Percentiles rank a stretch among this genome's conserved stretches.
These are phyloP conservation scores for Rhincodon typus DNA, from an alignment of 2,797 vertebrate genomes.

Conservation along the genomic window DNA sequence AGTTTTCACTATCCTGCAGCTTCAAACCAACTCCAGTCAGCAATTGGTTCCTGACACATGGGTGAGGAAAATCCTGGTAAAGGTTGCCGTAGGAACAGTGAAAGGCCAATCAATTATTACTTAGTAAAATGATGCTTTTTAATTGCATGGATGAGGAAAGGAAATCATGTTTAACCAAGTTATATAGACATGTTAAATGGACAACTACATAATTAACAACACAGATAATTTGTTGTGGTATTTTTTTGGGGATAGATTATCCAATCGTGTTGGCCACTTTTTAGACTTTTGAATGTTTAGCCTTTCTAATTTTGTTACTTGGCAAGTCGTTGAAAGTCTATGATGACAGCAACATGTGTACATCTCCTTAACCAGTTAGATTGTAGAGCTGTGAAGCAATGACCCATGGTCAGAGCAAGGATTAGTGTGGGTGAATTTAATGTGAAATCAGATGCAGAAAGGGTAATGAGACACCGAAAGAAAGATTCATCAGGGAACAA, in stretches of 20 bases:
- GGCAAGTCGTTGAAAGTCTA: neutral
- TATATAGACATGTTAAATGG: neutral
- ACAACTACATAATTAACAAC: neutral
- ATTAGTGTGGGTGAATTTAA: neutral
- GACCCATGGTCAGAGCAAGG: neutral
- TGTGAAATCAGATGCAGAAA: neutral
- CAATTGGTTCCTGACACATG: no score
- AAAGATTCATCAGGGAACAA: neutral
- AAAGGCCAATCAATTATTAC: neutral
- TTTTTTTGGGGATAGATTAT: no score
- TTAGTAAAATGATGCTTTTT: neutral
- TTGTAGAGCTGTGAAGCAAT: no score
- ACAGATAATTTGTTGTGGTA: neutral
- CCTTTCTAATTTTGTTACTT: neutral
- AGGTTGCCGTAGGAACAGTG: neutral
- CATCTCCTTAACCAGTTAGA: neutral
- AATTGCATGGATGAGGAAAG: neutral
- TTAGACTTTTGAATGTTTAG: no score
- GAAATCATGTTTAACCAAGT: neutral
- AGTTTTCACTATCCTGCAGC: neutral
- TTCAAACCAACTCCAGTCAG: neutral
- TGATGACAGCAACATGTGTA: neutral
- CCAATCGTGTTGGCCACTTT: no score
- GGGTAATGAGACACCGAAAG: neutral
- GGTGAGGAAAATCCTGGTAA: neutral